Base-by-base conservation (phyloP, 30 jellyfish, hydroid and myxozoan genomes). In the Pseudorhiza aurosa region DNA sequence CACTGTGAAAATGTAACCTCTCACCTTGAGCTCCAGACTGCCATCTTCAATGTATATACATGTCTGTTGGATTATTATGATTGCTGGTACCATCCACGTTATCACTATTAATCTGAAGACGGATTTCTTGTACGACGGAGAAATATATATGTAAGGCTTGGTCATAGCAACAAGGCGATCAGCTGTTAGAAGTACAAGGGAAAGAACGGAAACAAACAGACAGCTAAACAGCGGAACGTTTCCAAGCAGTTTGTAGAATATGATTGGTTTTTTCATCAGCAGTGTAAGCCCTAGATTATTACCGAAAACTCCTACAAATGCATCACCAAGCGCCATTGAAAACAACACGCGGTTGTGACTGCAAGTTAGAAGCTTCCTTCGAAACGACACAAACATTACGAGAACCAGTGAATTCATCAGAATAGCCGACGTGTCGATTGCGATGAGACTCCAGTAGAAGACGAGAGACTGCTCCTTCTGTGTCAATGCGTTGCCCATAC, bases 131-230 rank as follows among this genome's bases (percentile, higher is more conserved):
- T 26, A 26, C 29, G 8, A 26, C 15, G 68, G 45, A 36, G 36
- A 42, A 10, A 26, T 21, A 5, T 69, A 69, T n/a, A 22, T n/a
- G 26, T 35, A 39, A 15, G 83, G 83, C 19, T 14, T 19, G 21
- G 24, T 69, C 46, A 69, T 37, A 10, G 83, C 83, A 4, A 69
- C 83, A 17, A 69, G 47, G 14, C 83, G 83, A 19, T 69, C 83
- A 21, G 70, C 70, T 3, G 69, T 69, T n/a, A 69, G 65, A 17
- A 69, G 14, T 0, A 62, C 69, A 0, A 69, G 58, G n/a, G 83
- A 69, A 39, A 47, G 27, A 8, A 69, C 58, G 17, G 83, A 69
- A 15, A 50, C 58, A 27, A 69, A 69, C 69, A 69, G 43, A 15
- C 83, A 19, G 69, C 83, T 55, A 28, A 69, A 69, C 19, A 69